phyloP scores from a whole-genome alignment of 2,888 invertebrate species.

The Ophion ventricosus region DNA sequence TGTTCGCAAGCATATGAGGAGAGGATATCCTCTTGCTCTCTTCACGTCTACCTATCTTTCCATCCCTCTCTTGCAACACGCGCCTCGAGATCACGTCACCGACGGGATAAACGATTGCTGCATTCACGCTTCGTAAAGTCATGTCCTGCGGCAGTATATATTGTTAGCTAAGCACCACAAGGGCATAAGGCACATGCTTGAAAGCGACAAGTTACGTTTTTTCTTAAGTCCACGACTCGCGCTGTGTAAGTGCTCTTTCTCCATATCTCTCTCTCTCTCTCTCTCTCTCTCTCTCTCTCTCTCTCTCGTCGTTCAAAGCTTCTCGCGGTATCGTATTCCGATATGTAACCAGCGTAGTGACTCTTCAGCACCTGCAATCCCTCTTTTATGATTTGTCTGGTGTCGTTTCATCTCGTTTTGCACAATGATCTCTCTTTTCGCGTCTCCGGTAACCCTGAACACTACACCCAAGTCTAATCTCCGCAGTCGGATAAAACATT shows the following conservation, averaged over 20 bases:
- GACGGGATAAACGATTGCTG: constrained; percentile 55
- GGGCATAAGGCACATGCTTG: background rate
- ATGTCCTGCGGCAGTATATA: constrained; percentile 29
- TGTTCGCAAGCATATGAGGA: constrained; percentile 21
- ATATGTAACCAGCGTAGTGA: constrained; percentile 30
- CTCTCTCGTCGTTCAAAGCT: constrained; percentile 27
- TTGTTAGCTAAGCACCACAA: constrained; percentile 3
- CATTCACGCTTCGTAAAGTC: constrained; percentile 46
- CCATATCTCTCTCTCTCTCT: too few species aligned
- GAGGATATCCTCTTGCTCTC: constrained; percentile 33
- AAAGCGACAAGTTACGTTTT: constrained; percentile 2
- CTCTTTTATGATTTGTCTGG: constrained; percentile 57
- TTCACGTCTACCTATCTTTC: constrained; percentile 39
- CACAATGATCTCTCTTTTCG: constrained; percentile 14
- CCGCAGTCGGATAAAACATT: constrained; percentile 46
- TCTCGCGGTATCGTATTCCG: constrained; percentile 55
- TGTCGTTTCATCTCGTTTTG: constrained; percentile 35
- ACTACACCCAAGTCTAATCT: constrained; percentile 20
- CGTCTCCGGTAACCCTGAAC: constrained; percentile 40
- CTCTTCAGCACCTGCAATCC: constrained; percentile 58
- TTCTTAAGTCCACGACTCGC: background rate
- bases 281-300: background rate
- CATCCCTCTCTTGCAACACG: constrained; percentile 41
- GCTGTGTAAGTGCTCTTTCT: background rate
- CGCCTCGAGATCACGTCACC: constrained; percentile 55